Evolutionary conservation across 2,888 invertebrate genomes (phyloP).

Genomic region (Embidobia sp.): DNA sequence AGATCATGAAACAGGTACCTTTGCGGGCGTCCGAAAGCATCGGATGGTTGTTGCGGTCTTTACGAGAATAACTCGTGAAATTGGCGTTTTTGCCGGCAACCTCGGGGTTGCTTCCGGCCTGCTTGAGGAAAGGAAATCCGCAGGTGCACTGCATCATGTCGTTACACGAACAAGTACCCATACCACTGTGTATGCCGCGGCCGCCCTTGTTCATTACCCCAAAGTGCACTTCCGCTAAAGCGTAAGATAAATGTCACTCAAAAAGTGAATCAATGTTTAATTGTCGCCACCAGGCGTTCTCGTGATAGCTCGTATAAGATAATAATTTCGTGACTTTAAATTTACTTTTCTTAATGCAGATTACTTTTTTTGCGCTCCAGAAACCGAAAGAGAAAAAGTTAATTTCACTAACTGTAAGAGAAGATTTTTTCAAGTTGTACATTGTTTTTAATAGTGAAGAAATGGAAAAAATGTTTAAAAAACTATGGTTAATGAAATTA

Average conservation of each 20-base stretch:
- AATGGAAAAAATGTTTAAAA: too few relatives aligned
- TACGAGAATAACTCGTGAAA: slow-evolving; percentile 65
- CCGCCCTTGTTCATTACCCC: slow-evolving; percentile 80
- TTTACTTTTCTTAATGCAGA: too few relatives aligned
- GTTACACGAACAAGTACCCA: slow-evolving; percentile 83
- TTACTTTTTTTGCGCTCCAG: too few relatives aligned
- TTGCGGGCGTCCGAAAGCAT: slow-evolving; percentile 72
- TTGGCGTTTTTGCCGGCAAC: slow-evolving; percentile 63
- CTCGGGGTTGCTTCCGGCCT: slow-evolving; percentile 47
- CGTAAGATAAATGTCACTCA: slow-evolving; percentile 52
- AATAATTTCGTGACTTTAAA: neutral
- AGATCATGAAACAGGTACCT: slow-evolving; percentile 70
- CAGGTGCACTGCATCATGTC: slow-evolving; percentile 81
- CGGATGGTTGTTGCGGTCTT: slow-evolving; percentile 69
- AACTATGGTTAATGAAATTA: too few relatives aligned
- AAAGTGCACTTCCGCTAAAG: slow-evolving; percentile 78
- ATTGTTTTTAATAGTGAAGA: too few relatives aligned
- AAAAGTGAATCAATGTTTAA: slow-evolving; percentile 33
- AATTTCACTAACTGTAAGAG: too few relatives aligned
- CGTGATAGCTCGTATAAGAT: neutral
- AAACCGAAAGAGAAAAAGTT: too few relatives aligned
- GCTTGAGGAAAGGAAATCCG: slow-evolving; percentile 70
- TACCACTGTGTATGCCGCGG: slow-evolving; percentile 82
- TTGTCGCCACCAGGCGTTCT: slow-evolving; percentile 6
- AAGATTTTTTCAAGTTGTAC: too few relatives aligned